phyloP scores from a whole-genome alignment of 2,888 invertebrate species.

The Trachelus stipa region DNA sequence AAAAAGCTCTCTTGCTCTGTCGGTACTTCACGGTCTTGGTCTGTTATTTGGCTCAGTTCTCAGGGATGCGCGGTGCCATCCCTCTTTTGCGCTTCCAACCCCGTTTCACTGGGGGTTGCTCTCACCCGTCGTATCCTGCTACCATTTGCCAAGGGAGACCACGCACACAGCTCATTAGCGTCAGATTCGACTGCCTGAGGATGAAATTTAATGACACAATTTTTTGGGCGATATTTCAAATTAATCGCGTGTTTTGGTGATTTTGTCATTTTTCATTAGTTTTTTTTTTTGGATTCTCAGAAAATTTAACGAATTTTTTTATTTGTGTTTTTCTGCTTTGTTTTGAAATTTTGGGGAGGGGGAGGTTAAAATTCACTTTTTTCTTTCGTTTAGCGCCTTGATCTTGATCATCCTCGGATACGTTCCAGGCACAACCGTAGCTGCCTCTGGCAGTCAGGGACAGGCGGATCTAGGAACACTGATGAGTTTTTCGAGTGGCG shows the following conservation, averaged over 20 bases:
- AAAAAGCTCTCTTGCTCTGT: conserved; percentile 6
- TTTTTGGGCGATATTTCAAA: not conserved
- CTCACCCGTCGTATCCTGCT: not conserved
- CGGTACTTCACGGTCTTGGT: conserved; percentile 21
- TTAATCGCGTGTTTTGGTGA: not conserved
- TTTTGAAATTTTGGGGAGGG: no score
- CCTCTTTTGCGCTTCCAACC: not conserved
- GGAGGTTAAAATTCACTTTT: no score
- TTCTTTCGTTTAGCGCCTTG: not conserved
- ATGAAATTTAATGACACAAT: not conserved
- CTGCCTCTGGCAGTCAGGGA: not conserved
- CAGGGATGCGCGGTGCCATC: conserved; percentile 11
- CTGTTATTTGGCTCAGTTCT: conserved; percentile 44
- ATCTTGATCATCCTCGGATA: not conserved
- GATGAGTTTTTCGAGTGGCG: conserved; percentile 56
- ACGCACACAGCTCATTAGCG: not conserved
- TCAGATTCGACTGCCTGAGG: not conserved
- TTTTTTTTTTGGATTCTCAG: not conserved
- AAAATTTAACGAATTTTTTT: not conserved
- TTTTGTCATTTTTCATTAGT: not conserved
- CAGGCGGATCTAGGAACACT: conserved; percentile 41
- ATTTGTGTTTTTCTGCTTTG: not conserved
- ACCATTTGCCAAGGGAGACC: not conserved
- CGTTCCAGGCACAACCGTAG: not conserved
- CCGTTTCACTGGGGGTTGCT: not conserved